Base-by-base conservation (phyloP, 1,140 invertebrate genomes). In the Trissolcus basalis region DNA sequence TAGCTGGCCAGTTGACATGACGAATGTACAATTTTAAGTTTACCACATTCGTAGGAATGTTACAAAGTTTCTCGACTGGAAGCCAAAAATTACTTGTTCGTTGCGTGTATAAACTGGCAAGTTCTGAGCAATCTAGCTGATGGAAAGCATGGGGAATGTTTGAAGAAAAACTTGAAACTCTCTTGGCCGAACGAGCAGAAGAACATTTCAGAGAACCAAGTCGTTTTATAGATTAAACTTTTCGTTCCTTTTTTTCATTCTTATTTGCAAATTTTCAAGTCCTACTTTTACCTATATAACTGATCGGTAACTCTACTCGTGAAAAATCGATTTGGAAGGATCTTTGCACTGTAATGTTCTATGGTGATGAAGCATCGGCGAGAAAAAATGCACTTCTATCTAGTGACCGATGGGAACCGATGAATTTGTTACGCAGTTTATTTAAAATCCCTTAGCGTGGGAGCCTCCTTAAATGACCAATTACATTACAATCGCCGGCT, bases 371-470 rank as follows among this genome's bases (percentile, higher is more conserved):
- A 70, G 63, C 53, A 67, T 14, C 49, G 61, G 36, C 12, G 13
- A 12, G 41, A 44, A 69, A 60, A 68, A 60, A 60, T 47, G 9
- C n/a, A 43, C 41, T 59, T 67, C 32, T n/a, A 10, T 68, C 64
- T 36, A 59, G 39, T n/a, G n/a, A n/a, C n/a, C 11, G 10, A 50
- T 48, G 48, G 53, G 33, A 36, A 54, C 65, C 16, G 56, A 59
- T 60, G 49, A 60, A 69, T 69, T 69, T 8, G 55, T 69, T 54
- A 51, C 54, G 50, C 48, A 51, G 54, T 47, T 69, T 45, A 54
- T 41, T 48, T 65, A 48, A 12, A 51, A 65, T 47, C 12, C 41
- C 4, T 55, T 48, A 33, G 15, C 61, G 61, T 65, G 61, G 55
- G 51, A 65, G 61, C 51, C 19, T 27, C 19, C n/a, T n/a, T 27